Percentiles rank a stretch among this genome's conserved stretches.
phyloP scores from a whole-genome alignment of 2,797 vertebrate genomes.

The Eremophila alpestris region DNA sequence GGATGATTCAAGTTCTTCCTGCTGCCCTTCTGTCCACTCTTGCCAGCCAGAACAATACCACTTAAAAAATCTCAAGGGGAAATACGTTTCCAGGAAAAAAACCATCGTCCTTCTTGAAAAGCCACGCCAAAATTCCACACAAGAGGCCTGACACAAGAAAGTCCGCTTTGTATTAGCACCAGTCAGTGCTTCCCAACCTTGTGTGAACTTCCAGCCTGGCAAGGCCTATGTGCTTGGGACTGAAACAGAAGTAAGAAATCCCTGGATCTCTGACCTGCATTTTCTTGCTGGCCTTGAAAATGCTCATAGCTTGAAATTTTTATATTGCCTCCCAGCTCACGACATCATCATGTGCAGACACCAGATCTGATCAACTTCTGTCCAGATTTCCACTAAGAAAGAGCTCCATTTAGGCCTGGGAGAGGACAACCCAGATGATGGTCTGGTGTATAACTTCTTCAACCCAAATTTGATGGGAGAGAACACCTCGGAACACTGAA shows the following conservation, averaged over 20 bases:
- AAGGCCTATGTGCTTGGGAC: not conserved
- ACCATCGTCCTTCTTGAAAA: not conserved
- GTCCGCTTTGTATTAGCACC: not conserved
- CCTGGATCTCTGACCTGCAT: not conserved
- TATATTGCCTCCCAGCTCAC: not conserved
- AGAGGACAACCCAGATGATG: not conserved
- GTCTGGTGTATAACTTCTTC: not conserved
- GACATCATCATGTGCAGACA: not conserved
- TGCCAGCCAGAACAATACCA: not conserved
- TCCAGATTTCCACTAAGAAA: conserved; percentile 6
- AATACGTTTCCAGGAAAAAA: not conserved
- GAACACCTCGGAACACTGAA: not conserved
- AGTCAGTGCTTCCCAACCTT: not conserved
- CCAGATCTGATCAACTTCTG: not conserved
- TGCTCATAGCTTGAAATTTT: not conserved
- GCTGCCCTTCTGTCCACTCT: not conserved
- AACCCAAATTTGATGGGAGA: not conserved
- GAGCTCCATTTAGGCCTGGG: not conserved
- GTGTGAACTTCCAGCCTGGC: not conserved
- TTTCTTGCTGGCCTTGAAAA: not conserved
- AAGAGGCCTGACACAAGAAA: not conserved
- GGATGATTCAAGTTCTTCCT: not conserved
- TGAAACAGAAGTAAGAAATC: not conserved
- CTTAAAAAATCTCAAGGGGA: not conserved
- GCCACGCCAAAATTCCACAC: not conserved